Base-by-base conservation (phyloP, 2,113 vertebrate genomes). In the Perognathus longimembris region DNA sequence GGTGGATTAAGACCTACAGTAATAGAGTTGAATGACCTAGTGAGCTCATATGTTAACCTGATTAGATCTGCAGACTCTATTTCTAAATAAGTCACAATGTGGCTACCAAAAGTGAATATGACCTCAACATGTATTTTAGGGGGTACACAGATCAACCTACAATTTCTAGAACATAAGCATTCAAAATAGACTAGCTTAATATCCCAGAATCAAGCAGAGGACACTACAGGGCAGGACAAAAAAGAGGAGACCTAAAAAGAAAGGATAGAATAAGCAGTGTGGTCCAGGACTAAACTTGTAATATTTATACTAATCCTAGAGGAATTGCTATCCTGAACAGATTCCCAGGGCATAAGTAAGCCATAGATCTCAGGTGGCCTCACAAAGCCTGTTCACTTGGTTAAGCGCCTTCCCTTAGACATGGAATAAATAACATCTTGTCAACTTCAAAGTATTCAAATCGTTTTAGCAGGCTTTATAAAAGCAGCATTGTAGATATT, bases 1-100 rank as follows among this genome's bases (percentile, higher is more conserved):
- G 14, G 3, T 38, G 40, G 34, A 85, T 81, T 50, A 88, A 34
- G 26, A 26, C 18, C 32, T 30, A 59, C 28, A 18, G n/a, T 24
- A 38, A 42, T 54, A 24, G 36, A 26, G 9, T 24, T 54, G 15
- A 17, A 15, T 42, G 63, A 42, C 45, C 50, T 54, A 54, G 50
- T 54, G 50, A 54, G 50, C 15, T 54, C 75, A 89, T 50, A 34
- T 36, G 8, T 71, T 74, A 83, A 50, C 67, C 54, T n/a, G 61
- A 64, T 61, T 69, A 38, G 24, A 90, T 67, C 87, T 91, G 59
- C 64, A 50, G 70, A 88, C 63, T 26, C 7, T 84, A 15, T 88
- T 95, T 93, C 73, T 54, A 87, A 77, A 91, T 84, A 90, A 83
- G 67, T 88, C 77, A 14, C 36, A 67, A 40, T 92, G 22, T 87